Evolutionary conservation across 1,140 invertebrate species (phyloP).

Genomic region (Zaprionus inermis): DNA sequence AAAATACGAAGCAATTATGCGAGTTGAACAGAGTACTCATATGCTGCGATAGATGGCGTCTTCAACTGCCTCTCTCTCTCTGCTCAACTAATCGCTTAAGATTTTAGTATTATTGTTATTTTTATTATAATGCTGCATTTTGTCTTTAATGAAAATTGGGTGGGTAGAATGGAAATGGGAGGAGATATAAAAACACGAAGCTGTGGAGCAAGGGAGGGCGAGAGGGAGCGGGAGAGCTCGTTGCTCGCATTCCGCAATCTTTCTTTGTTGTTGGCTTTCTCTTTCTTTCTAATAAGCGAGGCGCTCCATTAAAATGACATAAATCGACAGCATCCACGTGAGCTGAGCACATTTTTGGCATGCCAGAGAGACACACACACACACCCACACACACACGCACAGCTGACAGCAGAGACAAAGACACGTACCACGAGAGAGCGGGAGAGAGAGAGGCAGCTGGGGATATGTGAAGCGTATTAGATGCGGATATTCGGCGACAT

Average conservation of each 20-base stretch:
- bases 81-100: constrained; percentile 3
- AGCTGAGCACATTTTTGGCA: constrained; percentile 49
- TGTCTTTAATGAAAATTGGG: constrained; percentile 2
- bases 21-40: not conserved
- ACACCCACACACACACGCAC: not conserved
- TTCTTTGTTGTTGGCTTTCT: not conserved
- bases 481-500: not conserved
- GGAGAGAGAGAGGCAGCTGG: not conserved
- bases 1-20: constrained; percentile 3
- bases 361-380: constrained; percentile 29
- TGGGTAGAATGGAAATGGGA: not conserved
- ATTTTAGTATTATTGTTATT: constrained; percentile 2
- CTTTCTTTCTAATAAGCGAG: constrained; percentile 14
- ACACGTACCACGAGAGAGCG: constrained; percentile 12
- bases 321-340: constrained; percentile 53
- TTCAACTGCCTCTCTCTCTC: too few relatives aligned
- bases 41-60: not conserved
- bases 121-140: not conserved
- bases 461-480: not conserved
- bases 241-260: not conserved
- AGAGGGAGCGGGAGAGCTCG: not conserved
- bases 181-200: constrained; percentile 13
- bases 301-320: constrained; percentile 54
- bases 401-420: constrained; percentile 17
- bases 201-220: not conserved